phyloP scores from a whole-genome alignment of 2,113 vertebrate genomes.

The Pseudolaguvia tuberculata region DNA sequence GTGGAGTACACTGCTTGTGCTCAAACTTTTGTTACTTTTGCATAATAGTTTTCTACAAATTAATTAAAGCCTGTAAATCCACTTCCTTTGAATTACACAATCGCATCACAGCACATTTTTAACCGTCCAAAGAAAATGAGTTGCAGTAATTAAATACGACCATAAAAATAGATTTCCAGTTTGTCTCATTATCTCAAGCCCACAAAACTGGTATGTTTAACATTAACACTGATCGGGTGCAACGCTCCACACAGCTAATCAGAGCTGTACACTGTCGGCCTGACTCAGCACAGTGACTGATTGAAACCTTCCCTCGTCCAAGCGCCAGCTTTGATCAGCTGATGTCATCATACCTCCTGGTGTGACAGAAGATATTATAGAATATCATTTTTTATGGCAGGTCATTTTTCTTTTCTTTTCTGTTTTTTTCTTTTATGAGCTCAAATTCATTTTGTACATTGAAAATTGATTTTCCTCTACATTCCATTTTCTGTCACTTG shows the following conservation, averaged over 20 bases:
- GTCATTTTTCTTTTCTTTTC: slow-evolving; percentile 74
- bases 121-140: slow-evolving; percentile 17
- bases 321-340: slow-evolving; percentile 72
- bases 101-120: slow-evolving; percentile 23
- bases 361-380: slow-evolving; percentile 72
- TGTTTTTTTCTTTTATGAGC: slow-evolving; percentile 70
- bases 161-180: slow-evolving; percentile 44
- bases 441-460: slow-evolving; percentile 73
- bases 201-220: slow-evolving; percentile 9
- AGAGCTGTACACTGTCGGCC: slow-evolving; percentile 41
- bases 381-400: slow-evolving; percentile 71
- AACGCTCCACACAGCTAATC: slow-evolving; percentile 48
- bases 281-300: slow-evolving; percentile 65
- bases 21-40: slow-evolving; percentile 2
- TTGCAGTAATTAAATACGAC: slow-evolving; percentile 18
- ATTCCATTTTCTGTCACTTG: slow-evolving; percentile 50
- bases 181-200: slow-evolving; percentile 42
- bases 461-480: slow-evolving; percentile 65
- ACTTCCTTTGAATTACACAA: slow-evolving; percentile 22
- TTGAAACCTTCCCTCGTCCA: slow-evolving; percentile 63
- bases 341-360: slow-evolving; percentile 64
- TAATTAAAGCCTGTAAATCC: background rate
- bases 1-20: too few species aligned
- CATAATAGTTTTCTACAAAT: background rate
- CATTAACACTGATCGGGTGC: slow-evolving; percentile 38